These are phyloP conservation scores for Falco berigora DNA, from an alignment of 2,797 vertebrate genomes.

Conservation along the genomic window DNA sequence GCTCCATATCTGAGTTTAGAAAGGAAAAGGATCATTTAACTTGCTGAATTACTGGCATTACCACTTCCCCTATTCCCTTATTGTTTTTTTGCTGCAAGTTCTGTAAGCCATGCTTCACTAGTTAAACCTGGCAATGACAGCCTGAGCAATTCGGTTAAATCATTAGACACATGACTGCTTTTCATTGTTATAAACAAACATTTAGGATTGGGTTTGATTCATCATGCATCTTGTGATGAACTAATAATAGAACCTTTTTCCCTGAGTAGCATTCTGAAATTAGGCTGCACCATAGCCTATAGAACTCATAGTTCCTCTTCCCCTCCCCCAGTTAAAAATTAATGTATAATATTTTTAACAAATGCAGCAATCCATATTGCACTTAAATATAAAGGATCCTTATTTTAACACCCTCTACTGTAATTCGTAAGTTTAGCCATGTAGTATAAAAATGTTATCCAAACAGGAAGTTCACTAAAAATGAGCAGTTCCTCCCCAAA, in stretches of 20 bases:
- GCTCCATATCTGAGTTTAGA: background rate
- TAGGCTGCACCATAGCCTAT: slow-evolving; percentile 8
- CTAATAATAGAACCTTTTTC: slow-evolving; percentile 52
- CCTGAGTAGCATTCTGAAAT: slow-evolving; percentile 22
- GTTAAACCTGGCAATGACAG: slow-evolving; percentile 16
- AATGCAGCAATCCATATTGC: background rate
- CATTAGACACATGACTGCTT: slow-evolving; percentile 33
- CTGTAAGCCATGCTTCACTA: background rate
- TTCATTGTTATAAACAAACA: slow-evolving; percentile 31
- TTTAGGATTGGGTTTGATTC: slow-evolving; percentile 33
- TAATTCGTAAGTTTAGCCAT: background rate
- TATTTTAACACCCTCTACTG: background rate
- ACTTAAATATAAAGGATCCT: background rate
- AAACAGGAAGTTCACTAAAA: background rate
- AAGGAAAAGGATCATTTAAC: background rate
- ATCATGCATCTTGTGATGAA: slow-evolving; percentile 46
- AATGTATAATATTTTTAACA: background rate
- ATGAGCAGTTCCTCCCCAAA: background rate
- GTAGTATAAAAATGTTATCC: background rate
- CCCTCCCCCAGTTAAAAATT: background rate
- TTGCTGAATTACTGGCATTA: background rate
- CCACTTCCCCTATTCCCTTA: background rate
- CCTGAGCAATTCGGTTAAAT: background rate
- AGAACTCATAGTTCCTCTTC: background rate
- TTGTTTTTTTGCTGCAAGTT: background rate